Evolutionary conservation across 1,140 invertebrate genomes (phyloP), one percentile per base, ranked within the genome.

Genomic region (Sycophila sp.): DNA sequence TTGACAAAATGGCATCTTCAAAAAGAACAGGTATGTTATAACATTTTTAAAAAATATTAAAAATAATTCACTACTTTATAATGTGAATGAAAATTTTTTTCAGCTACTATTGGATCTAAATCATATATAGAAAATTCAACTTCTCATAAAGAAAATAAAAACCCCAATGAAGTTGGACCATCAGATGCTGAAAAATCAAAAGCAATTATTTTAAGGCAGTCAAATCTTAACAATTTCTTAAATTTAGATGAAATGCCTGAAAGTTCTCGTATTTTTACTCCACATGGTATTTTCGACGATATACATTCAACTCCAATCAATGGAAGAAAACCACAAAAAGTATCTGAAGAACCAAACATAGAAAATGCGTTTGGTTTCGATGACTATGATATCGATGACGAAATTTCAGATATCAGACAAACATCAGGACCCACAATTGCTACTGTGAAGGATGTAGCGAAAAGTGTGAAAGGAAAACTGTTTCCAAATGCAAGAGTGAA

Each of bases 201-300:
- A 7, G 15, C 71, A 19, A 69, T 24, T 24, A 22, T 75, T 28
- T 55, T 81, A 6, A 72, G 45, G 15, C 81, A 83, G 63, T 76
- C 80, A 2, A 83, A 79, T 72, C 71, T 83, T 1, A 74, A 83
- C 71, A 71, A 66, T 30, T 83, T 80, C 51, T 66, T 83, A 32
- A 81, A 80, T 51, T 22, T 82, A 47, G 72, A 62, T 17, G 75
- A 80, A 38, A 73, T 76, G 66, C 81, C 81, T 26, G 65, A 76
- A 22, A 76, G 74, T 49, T 73, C 72, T 3, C 45, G 55, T 24
- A 78, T 81, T 28, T 72, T 10, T 42, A 81, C 79, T 2, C 4
- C 38, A 22, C 76, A 81, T 69, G 80, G 80, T 28, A 80, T 83
- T 47, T 83, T 83, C 24, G 72, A 74, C 38, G 80, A 83, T 62